Evolutionary conservation across 2,888 invertebrate species (phyloP), one percentile per base, ranked within the genome.

Genomic region (Allacma fusca): DNA sequence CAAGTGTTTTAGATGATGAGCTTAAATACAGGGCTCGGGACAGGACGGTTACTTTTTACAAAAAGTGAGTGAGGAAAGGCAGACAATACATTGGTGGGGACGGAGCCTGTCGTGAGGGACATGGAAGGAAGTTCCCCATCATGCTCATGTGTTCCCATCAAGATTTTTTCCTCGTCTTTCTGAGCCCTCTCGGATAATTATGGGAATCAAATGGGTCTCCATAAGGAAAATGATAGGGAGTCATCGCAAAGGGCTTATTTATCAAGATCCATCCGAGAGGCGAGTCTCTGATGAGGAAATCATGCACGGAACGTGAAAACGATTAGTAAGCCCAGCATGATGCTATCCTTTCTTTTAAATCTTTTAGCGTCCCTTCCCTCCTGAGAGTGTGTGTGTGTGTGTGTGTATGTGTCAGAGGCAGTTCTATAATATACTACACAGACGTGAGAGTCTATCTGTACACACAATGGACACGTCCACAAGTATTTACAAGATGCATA

Each of bases 321-420:
- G 81, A 81, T 81, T 81, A 81, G 81, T 80, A 78, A 77, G 77
- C 79, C 76, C 81, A 81, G 81, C 81, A 75, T 78, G 80, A 78
- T 78, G n/a, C n/a, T n/a, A n/a, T n/a, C n/a, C n/a, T n/a, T 65
- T 62, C 76, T 69, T 26, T 74, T 50, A 75, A 72, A 65, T 75
- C 67, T 40, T 75, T 71, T 71, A 29, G 67, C 70, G 57, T 59
- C 79, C 34, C 69, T 50, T 43, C 76, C 59, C 40, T 19, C 26
- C 50, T n/a, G n/a, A n/a, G n/a, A n/a, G n/a, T n/a, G n/a, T n/a
- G n/a, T n/a, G n/a, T n/a, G n/a, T n/a, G n/a, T n/a, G n/a, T n/a
- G n/a, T n/a, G n/a, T n/a, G n/a, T n/a, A n/a, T n/a, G n/a, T n/a
- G n/a, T n/a, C n/a, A n/a, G n/a, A n/a, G n/a, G n/a, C n/a, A n/a